These are phyloP conservation scores for Hemaris fuciformis DNA, from an alignment of 2,888 invertebrate species.

Conservation along the genomic window DNA sequence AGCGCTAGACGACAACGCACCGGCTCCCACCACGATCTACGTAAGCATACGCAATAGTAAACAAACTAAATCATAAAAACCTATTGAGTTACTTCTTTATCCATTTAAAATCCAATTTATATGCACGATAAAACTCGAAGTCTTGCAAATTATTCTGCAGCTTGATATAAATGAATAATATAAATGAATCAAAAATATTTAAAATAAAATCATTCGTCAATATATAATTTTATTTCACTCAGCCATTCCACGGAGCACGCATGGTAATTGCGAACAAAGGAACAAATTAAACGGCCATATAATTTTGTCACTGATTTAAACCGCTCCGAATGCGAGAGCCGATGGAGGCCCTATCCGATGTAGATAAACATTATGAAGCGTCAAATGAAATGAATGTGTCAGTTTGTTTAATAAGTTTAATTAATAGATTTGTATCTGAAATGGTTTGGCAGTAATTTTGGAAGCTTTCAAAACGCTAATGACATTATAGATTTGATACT, in stretches of 20 bases:
- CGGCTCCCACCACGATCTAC: too few relatives aligned
- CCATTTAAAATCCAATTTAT: not conserved
- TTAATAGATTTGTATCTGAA: slow-evolving; percentile 19
- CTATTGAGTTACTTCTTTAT: not conserved
- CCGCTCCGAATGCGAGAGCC: not conserved
- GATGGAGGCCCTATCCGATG: slow-evolving; percentile 16
- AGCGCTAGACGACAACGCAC: too few relatives aligned
- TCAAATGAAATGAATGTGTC: slow-evolving; percentile 22
- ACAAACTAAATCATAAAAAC: too few relatives aligned
- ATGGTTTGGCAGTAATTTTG: not conserved
- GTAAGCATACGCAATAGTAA: too few relatives aligned
- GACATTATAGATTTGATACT: not conserved
- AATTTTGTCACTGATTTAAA: slow-evolving; percentile 8
- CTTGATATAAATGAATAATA: too few relatives aligned
- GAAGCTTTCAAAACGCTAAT: not conserved
- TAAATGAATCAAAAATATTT: too few relatives aligned
- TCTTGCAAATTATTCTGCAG: too few relatives aligned
- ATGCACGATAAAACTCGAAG: too few relatives aligned
- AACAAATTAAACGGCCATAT: slow-evolving; percentile 2
- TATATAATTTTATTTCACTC: not conserved
- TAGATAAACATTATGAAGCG: slow-evolving; percentile 12
- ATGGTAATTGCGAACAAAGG: not conserved
- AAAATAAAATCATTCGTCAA: not conserved
- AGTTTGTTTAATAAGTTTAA: slow-evolving; percentile 23
- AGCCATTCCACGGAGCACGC: not conserved